Percentiles rank a stretch among this genome's conserved stretches.
phyloP scores from a whole-genome alignment of 1,140 invertebrate genomes.

The Drosophila ficusphila region DNA sequence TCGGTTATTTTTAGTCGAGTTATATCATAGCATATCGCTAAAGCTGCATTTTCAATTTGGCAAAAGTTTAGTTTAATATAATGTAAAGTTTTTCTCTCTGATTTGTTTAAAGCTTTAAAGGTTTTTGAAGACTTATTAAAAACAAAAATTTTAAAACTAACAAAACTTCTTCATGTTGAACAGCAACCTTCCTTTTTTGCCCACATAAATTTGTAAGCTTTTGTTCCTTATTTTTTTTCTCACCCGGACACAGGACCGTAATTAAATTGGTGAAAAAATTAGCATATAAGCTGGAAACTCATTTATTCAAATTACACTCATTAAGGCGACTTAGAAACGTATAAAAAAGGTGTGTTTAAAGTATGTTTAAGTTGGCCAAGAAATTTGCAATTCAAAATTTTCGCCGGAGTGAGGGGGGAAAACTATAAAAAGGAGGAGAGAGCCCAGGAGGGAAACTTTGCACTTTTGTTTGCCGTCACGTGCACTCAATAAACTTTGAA shows the following conservation, averaged over 20 bases:
- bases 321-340: conserved; percentile 28
- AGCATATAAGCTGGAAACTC: conserved; percentile 31
- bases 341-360: conserved; percentile 25
- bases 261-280: conserved; percentile 40
- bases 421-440: conserved; percentile 35
- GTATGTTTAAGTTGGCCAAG: conserved; percentile 32
- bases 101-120: neutral
- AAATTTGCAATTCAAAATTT: conserved; percentile 73
- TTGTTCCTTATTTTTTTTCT: neutral
- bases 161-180: neutral
- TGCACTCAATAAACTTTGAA: conserved; percentile 83
- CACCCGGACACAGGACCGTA: conserved; percentile 19
- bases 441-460: conserved; percentile 52
- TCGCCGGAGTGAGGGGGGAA: conserved; percentile 9
- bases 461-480: conserved; percentile 82
- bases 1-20: conserved; percentile 39
- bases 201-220: conserved; percentile 13
- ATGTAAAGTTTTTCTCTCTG: conserved; percentile 19
- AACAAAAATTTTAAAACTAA: neutral
- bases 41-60: conserved; percentile 48
- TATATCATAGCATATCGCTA: no score
- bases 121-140: neutral
- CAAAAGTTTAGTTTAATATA: conserved; percentile 40
- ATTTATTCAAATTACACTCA: conserved; percentile 38
- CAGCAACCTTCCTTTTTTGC: neutral